These are phyloP conservation scores for Stercorarius parasiticus DNA, from an alignment of 2,113 vertebrate genomes.

Conservation along the genomic window DNA sequence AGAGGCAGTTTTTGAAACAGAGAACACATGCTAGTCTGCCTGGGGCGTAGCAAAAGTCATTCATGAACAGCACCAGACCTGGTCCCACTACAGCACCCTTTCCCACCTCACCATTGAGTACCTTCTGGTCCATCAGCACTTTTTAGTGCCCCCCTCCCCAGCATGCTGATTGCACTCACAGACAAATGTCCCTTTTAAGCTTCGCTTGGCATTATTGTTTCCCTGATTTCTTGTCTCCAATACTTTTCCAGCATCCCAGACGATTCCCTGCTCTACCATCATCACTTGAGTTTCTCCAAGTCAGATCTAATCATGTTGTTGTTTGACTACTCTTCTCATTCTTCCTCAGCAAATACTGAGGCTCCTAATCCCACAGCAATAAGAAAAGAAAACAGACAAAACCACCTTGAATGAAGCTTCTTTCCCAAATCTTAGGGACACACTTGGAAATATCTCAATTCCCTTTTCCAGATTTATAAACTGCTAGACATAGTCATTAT, in stretches of 20 bases:
- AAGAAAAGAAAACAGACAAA: slow-evolving; percentile 1
- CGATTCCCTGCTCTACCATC: neutral
- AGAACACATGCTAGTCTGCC: neutral
- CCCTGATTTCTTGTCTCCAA: neutral
- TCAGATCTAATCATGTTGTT: neutral
- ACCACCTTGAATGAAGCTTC: neutral
- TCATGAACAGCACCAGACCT: neutral
- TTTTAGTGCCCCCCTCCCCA: neutral
- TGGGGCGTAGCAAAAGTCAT: neutral
- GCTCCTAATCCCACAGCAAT: neutral
- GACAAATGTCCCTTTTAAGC: neutral
- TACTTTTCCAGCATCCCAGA: neutral
- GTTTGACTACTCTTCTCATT: neutral
- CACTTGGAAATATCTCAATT: neutral
- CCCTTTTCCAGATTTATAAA: neutral
- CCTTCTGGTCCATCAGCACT: neutral
- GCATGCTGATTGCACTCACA: neutral
- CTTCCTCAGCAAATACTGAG: neutral
- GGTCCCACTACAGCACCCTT: neutral
- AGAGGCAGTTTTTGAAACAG: neutral
- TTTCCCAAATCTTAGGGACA: neutral
- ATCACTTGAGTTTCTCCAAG: neutral
- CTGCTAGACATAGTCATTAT: neutral
- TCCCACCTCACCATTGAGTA: neutral
- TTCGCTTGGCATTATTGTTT: neutral